Conservation (phyloP, 30 jellyfish, hydroid and myxozoan genomes). For the Mastigias papua region DNA sequence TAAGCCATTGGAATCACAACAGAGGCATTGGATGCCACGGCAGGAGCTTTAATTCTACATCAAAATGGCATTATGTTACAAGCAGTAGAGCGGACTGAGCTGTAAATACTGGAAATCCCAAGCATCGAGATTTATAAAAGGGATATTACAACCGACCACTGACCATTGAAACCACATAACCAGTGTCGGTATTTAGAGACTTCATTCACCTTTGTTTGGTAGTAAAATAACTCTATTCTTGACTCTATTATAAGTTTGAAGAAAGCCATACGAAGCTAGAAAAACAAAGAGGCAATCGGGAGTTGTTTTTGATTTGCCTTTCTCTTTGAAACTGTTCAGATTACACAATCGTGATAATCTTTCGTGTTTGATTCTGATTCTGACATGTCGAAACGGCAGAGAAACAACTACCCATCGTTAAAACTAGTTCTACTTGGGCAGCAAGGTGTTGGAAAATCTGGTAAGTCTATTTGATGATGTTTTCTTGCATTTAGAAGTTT, state of each 20-base stretch:
- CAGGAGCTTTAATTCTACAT: neutral
- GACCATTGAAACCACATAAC: constrained; percentile 56
- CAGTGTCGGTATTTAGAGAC: constrained; percentile 29
- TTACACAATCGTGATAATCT: neutral
- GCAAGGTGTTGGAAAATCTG: constrained; percentile 93
- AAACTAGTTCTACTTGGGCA: constrained; percentile 76
- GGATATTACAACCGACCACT: constrained; percentile 37
- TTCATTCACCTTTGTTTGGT: constrained; percentile 21
- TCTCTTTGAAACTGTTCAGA: neutral
- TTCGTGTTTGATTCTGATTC: neutral
- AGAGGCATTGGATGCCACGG: constrained; percentile 16
- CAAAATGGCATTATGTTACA: constrained; percentile 1
- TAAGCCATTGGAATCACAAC: constrained; percentile 23
- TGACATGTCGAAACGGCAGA: constrained; percentile 80
- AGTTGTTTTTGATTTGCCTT: neutral
- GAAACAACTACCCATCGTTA: constrained; percentile 74
- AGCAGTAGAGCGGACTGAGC: neutral
- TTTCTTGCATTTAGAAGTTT: neutral
- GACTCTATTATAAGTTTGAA: neutral
- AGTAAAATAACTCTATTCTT: constrained; percentile 6
- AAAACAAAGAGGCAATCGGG: neutral
- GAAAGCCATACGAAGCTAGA: neutral
- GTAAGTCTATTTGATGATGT: constrained; percentile 26
- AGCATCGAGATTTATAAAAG: neutral
- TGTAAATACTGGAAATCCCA: neutral